phyloP scores from a whole-genome alignment of 2,888 invertebrate genomes.

The Phengaris alcon region DNA sequence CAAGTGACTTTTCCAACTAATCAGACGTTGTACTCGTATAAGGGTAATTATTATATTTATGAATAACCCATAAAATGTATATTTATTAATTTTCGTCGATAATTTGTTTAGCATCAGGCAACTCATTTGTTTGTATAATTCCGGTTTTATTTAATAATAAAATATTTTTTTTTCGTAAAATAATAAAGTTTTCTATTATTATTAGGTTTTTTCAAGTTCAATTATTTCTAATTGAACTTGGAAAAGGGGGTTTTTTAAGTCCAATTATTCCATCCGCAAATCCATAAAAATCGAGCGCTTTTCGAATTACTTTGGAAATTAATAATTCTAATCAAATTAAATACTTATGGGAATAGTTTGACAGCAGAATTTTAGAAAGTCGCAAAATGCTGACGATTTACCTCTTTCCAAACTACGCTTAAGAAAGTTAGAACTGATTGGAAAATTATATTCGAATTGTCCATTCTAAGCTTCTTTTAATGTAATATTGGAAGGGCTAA shows the following conservation, averaged over 20 bases:
- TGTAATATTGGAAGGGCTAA: background rate
- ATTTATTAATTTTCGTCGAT: too few relatives aligned
- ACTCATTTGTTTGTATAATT: too few relatives aligned
- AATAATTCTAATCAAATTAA: constrained; percentile 23
- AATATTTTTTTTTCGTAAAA: too few relatives aligned
- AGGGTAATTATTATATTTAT: too few relatives aligned
- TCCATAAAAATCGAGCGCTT: background rate
- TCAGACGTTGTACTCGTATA: too few relatives aligned
- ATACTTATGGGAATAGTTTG: constrained; percentile 19
- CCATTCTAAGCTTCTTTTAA: background rate
- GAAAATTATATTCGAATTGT: constrained; percentile 19
- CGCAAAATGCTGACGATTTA: constrained; percentile 18
- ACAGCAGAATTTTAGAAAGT: constrained; percentile 9
- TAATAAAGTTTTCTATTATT: too few relatives aligned
- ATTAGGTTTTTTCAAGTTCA: too few relatives aligned
- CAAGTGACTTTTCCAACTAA: too few relatives aligned
- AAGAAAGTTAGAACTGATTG: constrained; percentile 24
- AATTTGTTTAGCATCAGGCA: too few relatives aligned
- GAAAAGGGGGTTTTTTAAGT: background rate
- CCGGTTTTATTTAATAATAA: too few relatives aligned
- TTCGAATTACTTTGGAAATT: background rate
- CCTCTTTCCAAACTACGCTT: constrained; percentile 17
- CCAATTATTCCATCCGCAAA: background rate
- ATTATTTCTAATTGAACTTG: too few relatives aligned
- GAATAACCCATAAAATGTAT: too few relatives aligned